Percentiles rank a stretch among this genome's conserved stretches.
phyloP scores from a whole-genome alignment of 2,797 vertebrate species.

The Brachyalestes nurse region DNA sequence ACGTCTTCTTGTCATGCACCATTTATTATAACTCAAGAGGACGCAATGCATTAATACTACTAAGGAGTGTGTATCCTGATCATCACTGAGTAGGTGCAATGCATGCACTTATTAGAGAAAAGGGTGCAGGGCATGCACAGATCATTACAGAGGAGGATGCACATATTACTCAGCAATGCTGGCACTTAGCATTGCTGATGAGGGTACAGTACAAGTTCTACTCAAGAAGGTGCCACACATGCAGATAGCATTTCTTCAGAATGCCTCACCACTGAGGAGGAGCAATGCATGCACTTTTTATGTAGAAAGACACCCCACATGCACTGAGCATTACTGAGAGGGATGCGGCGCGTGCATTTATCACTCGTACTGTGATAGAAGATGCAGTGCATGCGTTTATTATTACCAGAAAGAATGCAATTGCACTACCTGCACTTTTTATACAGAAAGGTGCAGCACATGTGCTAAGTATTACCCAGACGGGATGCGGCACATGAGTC shows the following conservation, averaged over 20 bases:
- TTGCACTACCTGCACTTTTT: background rate
- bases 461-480: background rate
- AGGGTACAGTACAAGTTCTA: background rate
- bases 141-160: background rate
- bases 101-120: too few species aligned
- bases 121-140: background rate
- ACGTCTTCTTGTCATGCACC: too few species aligned
- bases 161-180: background rate
- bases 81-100: too few species aligned
- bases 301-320: background rate
- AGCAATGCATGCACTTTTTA: too few species aligned
- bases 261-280: background rate
- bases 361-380: background rate
- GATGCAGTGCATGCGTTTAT: background rate
- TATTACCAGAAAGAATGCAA: too few species aligned
- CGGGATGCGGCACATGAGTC: background rate
- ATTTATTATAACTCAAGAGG: too few species aligned
- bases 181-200: background rate
- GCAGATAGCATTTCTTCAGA: too few species aligned
- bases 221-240: too few species aligned
- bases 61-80: too few species aligned
- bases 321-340: background rate
- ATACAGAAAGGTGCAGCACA: background rate
- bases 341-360: background rate
- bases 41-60: too few species aligned